Percentiles rank a stretch among this genome's conserved stretches.
Evolutionary conservation across 2,797 vertebrate species (phyloP).

Genomic region (Podarcis lilfordi): DNA sequence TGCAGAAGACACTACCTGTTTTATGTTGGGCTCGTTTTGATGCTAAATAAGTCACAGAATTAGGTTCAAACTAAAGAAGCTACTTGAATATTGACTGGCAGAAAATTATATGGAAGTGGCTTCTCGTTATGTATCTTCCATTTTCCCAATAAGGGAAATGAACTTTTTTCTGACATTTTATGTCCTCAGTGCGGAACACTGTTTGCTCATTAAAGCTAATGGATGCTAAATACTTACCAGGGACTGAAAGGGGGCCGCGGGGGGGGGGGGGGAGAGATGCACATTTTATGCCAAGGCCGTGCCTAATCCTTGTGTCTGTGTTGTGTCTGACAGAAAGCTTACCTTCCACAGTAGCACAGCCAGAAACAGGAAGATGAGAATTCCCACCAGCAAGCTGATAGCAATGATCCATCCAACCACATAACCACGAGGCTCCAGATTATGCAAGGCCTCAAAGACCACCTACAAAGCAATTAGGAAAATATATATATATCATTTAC

Average conservation of each 20-base stretch:
- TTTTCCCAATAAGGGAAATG: constrained; percentile 15
- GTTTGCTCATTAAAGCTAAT: constrained; percentile 42
- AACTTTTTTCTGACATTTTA: constrained; percentile 4
- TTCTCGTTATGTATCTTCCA: neutral
- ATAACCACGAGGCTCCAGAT: constrained; percentile 95
- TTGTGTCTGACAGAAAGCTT: constrained; percentile 67
- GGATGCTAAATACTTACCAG: constrained; percentile 28
- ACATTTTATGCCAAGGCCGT: neutral
- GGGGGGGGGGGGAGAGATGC: neutral
- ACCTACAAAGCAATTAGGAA: constrained; percentile 83
- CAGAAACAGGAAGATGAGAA: constrained; percentile 97
- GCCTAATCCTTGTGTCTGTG: constrained; percentile 23
- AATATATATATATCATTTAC: constrained; percentile 12
- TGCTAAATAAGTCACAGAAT: neutral
- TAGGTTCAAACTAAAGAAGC: neutral
- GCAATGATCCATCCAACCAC: constrained; percentile 99
- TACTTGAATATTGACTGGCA: neutral
- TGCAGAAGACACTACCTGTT: neutral
- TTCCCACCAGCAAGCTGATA: constrained; percentile 97
- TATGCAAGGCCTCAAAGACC: constrained; percentile 98
- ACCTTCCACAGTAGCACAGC: constrained; percentile 99
- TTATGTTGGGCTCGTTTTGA: neutral
- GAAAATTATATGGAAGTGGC: neutral
- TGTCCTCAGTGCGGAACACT: constrained; percentile 1
- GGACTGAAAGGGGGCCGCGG: neutral